Conservation (phyloP, 2,797 vertebrate species). For the Acipenser transmontanus region DNA sequence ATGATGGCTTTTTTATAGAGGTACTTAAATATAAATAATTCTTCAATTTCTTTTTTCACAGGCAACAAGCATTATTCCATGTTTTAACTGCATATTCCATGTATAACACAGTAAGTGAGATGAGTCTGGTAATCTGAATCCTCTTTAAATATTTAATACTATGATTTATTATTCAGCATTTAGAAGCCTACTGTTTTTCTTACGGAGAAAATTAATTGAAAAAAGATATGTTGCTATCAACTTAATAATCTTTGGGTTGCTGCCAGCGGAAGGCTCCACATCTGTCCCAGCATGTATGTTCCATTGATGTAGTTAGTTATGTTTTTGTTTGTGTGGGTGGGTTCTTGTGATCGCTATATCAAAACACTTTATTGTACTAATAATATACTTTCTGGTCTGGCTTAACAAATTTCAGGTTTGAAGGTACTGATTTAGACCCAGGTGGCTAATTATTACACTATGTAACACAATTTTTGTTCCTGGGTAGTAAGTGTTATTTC, state of each 20-base stretch:
- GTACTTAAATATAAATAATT: not conserved
- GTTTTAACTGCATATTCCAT: conserved; percentile 94
- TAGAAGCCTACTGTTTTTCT: not conserved
- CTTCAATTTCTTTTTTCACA: conserved; percentile 40
- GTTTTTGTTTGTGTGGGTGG: not conserved
- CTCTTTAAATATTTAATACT: not conserved
- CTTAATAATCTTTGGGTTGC: not conserved
- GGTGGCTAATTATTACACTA: too few species aligned
- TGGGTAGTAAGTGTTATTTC: too few species aligned
- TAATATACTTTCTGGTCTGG: too few species aligned
- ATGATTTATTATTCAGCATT: conserved; percentile 6
- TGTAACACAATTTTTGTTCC: too few species aligned
- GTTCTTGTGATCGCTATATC: not conserved
- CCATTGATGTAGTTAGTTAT: not conserved
- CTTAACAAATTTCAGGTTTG: too few species aligned
- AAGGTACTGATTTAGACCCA: too few species aligned
- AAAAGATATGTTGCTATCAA: conserved; percentile 7
- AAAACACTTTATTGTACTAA: too few species aligned
- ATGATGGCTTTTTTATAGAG: not conserved
- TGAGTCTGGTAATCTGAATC: too few species aligned
- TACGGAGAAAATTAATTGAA: conserved; percentile 6
- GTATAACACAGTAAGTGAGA: conserved; percentile 87
- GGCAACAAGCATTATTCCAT: conserved; percentile 94
- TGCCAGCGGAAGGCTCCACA: not conserved
- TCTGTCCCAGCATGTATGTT: not conserved